A percentile compares a stretch with the other conserved stretches of the same genome.
Evolutionary conservation across 2,113 vertebrate genomes (phyloP).

Genomic region (Protomyctophum bolini): DNA sequence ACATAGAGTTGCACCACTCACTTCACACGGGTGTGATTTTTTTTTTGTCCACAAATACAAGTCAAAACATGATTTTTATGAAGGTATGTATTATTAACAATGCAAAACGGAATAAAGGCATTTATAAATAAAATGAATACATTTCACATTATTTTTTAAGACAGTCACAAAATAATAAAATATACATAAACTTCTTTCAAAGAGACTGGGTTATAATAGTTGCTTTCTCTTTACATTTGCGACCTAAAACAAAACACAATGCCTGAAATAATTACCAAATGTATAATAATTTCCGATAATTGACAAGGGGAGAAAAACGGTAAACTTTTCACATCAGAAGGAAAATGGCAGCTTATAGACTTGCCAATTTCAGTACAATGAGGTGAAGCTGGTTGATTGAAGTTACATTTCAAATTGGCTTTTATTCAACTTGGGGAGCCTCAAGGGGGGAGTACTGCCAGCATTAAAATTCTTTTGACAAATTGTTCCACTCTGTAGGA

Average conservation of each 20-base stretch:
- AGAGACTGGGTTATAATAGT: slow-evolving; percentile 64
- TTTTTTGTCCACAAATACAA: slow-evolving; percentile 11
- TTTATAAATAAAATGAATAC: slow-evolving; percentile 78
- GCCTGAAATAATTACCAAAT: slow-evolving; percentile 45
- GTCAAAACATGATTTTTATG: slow-evolving; percentile 44
- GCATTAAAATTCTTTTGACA: not conserved
- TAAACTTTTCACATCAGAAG: slow-evolving; percentile 33
- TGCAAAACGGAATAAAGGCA: slow-evolving; percentile 72
- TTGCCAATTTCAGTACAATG: slow-evolving; percentile 9
- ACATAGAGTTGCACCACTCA: not conserved
- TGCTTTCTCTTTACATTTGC: slow-evolving; percentile 68
- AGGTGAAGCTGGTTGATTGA: slow-evolving; percentile 22
- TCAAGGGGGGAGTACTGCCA: not conserved
- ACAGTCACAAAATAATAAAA: slow-evolving; percentile 66
- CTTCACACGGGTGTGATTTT: not conserved
- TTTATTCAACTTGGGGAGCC: slow-evolving; percentile 12
- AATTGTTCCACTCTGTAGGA: not conserved
- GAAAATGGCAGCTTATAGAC: slow-evolving; percentile 24
- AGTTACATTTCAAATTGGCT: slow-evolving; percentile 30
- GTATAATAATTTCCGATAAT: slow-evolving; percentile 21
- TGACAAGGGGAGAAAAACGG: slow-evolving; percentile 21
- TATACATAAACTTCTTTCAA: slow-evolving; percentile 50
- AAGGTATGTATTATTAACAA: slow-evolving; percentile 66
- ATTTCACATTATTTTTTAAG: slow-evolving; percentile 76
- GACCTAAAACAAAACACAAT: slow-evolving; percentile 46